phyloP scores from a whole-genome alignment of 2,113 vertebrate genomes.

The Ctenomys sociabilis region DNA sequence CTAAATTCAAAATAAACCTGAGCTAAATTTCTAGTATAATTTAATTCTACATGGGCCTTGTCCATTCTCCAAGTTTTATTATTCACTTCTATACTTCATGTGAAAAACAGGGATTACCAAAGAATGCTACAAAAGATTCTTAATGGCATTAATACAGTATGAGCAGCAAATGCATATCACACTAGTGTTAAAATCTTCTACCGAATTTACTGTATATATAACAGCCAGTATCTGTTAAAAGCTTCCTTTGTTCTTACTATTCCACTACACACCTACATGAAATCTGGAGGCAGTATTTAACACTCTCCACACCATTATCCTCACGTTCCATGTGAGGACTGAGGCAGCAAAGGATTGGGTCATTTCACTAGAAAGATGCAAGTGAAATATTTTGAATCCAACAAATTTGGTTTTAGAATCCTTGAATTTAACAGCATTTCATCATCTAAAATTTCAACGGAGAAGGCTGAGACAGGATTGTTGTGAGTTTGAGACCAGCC shows the following conservation, averaged over 20 bases:
- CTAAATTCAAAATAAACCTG: slow-evolving; percentile 30
- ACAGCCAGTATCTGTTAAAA: background rate
- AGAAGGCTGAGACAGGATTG: too few relatives aligned
- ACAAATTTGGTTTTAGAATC: background rate
- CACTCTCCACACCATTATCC: background rate
- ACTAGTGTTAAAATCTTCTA: background rate
- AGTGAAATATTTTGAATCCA: background rate
- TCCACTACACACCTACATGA: background rate
- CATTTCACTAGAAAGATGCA: background rate
- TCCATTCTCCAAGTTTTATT: slow-evolving; percentile 6
- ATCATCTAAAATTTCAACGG: background rate
- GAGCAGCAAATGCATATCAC: background rate
- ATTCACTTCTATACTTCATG: background rate
- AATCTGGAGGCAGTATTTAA: background rate
- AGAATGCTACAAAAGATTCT: background rate
- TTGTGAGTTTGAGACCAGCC: too few relatives aligned
- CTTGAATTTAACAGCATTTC: background rate
- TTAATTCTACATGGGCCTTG: background rate
- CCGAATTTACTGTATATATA: background rate
- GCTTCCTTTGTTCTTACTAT: slow-evolving; percentile 9
- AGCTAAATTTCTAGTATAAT: background rate
- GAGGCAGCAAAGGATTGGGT: background rate
- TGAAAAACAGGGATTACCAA: background rate
- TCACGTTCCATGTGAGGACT: background rate
- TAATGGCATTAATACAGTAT: background rate